Percentiles rank a stretch among this genome's conserved stretches.
Conservation (phyloP, 92 coral and sea anemone species). For the Palythoa caribaeorum region DNA sequence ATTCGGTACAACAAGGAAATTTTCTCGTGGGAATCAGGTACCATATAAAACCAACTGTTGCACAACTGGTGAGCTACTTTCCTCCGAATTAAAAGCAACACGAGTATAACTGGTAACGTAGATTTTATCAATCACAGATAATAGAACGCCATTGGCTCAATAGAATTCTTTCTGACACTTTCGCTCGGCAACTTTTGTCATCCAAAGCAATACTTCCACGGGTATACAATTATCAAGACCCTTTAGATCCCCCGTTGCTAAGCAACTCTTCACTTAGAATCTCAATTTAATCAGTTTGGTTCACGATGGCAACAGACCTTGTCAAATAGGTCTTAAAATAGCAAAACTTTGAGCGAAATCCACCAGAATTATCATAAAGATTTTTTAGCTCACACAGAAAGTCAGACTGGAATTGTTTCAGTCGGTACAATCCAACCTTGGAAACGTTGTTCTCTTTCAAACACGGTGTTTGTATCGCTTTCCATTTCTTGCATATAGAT, state of each 20-base stretch:
- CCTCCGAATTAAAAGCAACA: slow-evolving; percentile 4
- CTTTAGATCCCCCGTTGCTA: slow-evolving; percentile 39
- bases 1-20: not conserved
- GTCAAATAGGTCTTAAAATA: not conserved
- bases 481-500: not conserved
- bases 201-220: slow-evolving; percentile 26
- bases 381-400: not conserved
- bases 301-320: not conserved
- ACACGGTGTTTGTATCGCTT: not conserved
- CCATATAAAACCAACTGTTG: slow-evolving; percentile 32
- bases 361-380: not conserved
- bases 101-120: not conserved
- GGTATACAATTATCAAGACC: slow-evolving; percentile 37
- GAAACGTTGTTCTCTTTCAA: not conserved
- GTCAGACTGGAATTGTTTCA: not conserved
- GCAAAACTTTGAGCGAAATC: not conserved
- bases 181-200: slow-evolving; percentile 76
- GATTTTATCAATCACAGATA: slow-evolving; percentile 13
- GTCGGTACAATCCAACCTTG: not conserved
- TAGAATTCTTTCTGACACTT: slow-evolving; percentile 54
- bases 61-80: not conserved
- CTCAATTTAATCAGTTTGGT: not conserved
- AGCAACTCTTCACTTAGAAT: slow-evolving; percentile 15
- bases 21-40: slow-evolving; percentile 38
- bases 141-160: slow-evolving; percentile 17